Evolutionary conservation across 2,888 invertebrate genomes (phyloP).

Genomic region (Philonicus albiceps): DNA sequence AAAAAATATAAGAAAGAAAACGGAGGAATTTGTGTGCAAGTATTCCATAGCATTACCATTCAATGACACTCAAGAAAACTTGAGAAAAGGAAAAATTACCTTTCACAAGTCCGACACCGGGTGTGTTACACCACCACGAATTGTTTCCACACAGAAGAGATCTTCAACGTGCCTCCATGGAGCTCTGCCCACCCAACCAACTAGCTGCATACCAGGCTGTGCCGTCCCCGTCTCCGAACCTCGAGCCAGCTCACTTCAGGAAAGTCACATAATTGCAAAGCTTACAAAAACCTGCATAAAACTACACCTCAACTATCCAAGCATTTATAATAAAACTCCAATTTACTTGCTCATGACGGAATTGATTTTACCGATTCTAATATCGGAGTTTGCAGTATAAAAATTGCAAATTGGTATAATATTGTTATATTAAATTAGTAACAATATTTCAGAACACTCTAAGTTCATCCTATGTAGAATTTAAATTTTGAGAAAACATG

Average conservation of each 20-base stretch:
- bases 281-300: background rate
- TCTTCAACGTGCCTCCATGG: background rate
- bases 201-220: background rate
- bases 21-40: background rate
- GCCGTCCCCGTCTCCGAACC: background rate
- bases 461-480: too few relatives aligned
- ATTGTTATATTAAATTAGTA: background rate
- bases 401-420: background rate
- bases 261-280: background rate
- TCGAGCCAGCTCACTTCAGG: background rate
- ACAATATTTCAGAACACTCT: background rate
- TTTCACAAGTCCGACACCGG: background rate
- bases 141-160: background rate
- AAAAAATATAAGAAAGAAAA: background rate
- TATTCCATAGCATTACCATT: background rate
- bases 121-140: background rate
- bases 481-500: too few relatives aligned
- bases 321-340: background rate
- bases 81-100: conserved; percentile 12
- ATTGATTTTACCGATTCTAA: too few relatives aligned
- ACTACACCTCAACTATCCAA: background rate
- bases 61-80: background rate
- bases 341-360: too few relatives aligned
- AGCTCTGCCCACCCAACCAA: background rate
- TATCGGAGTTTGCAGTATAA: background rate